phyloP scores from a whole-genome alignment of 35 echinoderm and acorn worm genomes.

The Apostichopus japonicus region DNA sequence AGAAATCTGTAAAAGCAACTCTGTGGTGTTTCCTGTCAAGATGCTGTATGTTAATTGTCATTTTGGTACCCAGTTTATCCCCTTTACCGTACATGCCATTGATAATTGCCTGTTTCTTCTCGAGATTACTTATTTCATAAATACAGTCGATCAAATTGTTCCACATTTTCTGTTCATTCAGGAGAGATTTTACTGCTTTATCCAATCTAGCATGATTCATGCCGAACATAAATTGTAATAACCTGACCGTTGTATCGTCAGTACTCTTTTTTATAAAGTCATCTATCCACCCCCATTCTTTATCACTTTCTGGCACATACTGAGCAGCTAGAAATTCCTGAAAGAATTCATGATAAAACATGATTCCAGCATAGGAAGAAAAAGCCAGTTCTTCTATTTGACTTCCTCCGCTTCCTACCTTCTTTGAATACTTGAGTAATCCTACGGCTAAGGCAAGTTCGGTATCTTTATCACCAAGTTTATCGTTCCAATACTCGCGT shows the following conservation, averaged over 20 bases:
- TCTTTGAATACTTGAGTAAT: neutral
- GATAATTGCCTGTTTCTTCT: neutral
- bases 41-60: neutral
- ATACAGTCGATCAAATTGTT: conserved; percentile 41
- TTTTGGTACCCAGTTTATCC: no score
- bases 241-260: neutral
- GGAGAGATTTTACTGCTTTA: neutral
- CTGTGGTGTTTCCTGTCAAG: conserved; percentile 13
- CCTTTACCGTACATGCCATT: neutral
- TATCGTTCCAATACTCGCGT: neutral
- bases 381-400: conserved; percentile 15
- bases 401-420: neutral
- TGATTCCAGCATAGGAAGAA: conserved; percentile 8
- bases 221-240: conserved; percentile 36
- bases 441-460: neutral
- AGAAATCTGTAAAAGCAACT: neutral
- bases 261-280: neutral
- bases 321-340: conserved; percentile 10
- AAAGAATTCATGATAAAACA: conserved; percentile 41
- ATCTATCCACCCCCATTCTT: neutral
- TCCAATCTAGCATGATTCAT: neutral
- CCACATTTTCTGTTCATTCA: conserved; percentile 32
- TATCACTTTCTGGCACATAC: neutral
- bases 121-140: neutral
- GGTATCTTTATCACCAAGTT: neutral